Percentiles rank a stretch among this genome's conserved stretches.
Conservation (phyloP, 2,888 invertebrate species). For the Amitus sp. region DNA sequence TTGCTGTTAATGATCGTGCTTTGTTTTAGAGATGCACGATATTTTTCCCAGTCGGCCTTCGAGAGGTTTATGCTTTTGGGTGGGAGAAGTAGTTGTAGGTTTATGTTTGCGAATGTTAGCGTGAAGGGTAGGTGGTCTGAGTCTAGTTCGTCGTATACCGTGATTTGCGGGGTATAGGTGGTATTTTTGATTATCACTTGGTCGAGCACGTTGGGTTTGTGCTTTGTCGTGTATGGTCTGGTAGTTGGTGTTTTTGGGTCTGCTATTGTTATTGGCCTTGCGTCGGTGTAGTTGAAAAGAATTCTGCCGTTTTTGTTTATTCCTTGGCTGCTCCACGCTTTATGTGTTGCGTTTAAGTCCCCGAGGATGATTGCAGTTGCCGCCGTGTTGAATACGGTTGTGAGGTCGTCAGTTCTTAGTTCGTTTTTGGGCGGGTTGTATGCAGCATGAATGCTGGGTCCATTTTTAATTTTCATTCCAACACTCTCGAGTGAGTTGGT, state of each 20-base stretch:
- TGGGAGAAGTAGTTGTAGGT: not conserved
- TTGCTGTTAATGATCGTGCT: constrained; percentile 6
- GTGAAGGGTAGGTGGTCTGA: constrained; percentile 40
- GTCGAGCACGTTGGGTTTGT: constrained; percentile 29
- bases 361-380: constrained; percentile 26
- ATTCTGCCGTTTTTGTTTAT: constrained; percentile 24
- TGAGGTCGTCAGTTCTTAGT: constrained; percentile 17
- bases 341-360: constrained; percentile 37
- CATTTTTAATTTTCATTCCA: constrained; percentile 9
- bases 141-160: constrained; percentile 21
- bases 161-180: constrained; percentile 3
- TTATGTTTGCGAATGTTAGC: constrained; percentile 2
- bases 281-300: constrained; percentile 14
- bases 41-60: constrained; percentile 22
- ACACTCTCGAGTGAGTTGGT: constrained; percentile 3
- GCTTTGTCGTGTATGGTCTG: constrained; percentile 10
- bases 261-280: constrained; percentile 10
- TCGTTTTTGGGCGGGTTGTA: constrained; percentile 13
- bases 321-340: constrained; percentile 19
- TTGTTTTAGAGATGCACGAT: constrained; percentile 6
- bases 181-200: constrained; percentile 31
- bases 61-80: constrained; percentile 1
- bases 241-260: constrained; percentile 17
- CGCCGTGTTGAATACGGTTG: constrained; percentile 14
- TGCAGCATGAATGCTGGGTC: constrained; percentile 2